Evolutionary conservation across 2,888 invertebrate genomes (phyloP), one percentile per base, ranked within the genome.

Genomic region (Teleiodes luculella): DNA sequence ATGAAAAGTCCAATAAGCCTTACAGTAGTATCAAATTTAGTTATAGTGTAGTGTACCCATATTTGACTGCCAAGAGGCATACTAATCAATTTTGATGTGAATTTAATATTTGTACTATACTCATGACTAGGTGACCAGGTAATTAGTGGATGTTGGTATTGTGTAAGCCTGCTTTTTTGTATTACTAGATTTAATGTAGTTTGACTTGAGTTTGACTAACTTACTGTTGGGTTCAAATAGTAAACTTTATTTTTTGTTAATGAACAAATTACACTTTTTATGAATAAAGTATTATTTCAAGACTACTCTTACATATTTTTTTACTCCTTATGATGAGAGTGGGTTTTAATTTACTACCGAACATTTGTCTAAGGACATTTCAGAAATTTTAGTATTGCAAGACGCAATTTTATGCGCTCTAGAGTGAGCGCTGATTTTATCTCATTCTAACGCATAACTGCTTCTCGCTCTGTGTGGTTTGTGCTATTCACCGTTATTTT

Each of bases 121-220:
- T 20, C n/a, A 43, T 43, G 13, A 14, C 7, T 37, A 37, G 37
- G 14, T 37, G 16, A 14, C 37, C 37, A 14, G 24, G 8, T 46
- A 46, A 75, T 71, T 56, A 58, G 55, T 20, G 48, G 54, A 54
- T 53, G 39, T 64, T 52, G 66, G 61, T 57, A 68, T 64, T 69
- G 62, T 65, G 58, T 77, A 74, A 65, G 59, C 61, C 58, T 72
- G 65, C 65, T 69, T 81, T 82, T 37, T 82, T 82, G 83, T 86
- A 85, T 82, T 85, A 83, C 61, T 85, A 83, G 74, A 68, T 56
- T 51, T 80, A 77, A 68, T 45, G 31, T n/a, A 39, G 30, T 11
- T 63, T 60, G 54, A 65, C 65, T 74, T n/a, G n/a, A n/a, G n/a
- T n/a, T n/a, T n/a, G 69, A 71, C 72, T 68, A 67, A 68, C 39